Evolutionary conservation across 2,797 vertebrate species (phyloP).

Genomic region (Columba guinea): DNA sequence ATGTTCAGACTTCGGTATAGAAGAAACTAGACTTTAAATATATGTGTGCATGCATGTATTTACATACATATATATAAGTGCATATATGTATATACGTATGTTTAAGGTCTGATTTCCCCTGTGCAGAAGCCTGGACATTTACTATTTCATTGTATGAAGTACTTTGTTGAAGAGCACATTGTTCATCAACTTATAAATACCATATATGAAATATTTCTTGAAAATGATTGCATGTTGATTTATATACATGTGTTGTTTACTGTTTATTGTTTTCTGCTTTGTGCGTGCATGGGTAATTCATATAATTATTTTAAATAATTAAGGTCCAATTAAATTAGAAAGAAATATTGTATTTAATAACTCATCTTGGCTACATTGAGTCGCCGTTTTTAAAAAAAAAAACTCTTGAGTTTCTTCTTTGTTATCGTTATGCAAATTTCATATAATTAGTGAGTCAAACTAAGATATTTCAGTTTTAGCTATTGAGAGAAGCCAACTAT

Average conservation of each 20-base stretch:
- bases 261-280: background rate
- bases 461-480: background rate
- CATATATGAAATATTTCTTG: background rate
- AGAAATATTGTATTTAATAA: background rate
- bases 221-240: background rate
- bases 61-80: background rate
- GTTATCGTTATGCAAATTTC: constrained; percentile 12
- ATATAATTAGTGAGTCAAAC: constrained; percentile 33
- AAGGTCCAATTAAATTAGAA: background rate
- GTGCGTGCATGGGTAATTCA: background rate
- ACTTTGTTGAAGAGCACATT: background rate
- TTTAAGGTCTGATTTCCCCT: background rate
- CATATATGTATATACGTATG: background rate
- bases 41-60: rapidly evolving
- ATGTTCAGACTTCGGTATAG: background rate
- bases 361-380: background rate
- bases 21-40: background rate
- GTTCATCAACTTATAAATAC: background rate
- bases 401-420: background rate
- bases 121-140: background rate
- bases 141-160: background rate
- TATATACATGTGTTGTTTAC: background rate
- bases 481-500: background rate
- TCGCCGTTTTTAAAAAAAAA: background rate
- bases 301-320: background rate